Conservation (phyloP, 2,888 invertebrate genomes). For the Frankliniella fusca region DNA sequence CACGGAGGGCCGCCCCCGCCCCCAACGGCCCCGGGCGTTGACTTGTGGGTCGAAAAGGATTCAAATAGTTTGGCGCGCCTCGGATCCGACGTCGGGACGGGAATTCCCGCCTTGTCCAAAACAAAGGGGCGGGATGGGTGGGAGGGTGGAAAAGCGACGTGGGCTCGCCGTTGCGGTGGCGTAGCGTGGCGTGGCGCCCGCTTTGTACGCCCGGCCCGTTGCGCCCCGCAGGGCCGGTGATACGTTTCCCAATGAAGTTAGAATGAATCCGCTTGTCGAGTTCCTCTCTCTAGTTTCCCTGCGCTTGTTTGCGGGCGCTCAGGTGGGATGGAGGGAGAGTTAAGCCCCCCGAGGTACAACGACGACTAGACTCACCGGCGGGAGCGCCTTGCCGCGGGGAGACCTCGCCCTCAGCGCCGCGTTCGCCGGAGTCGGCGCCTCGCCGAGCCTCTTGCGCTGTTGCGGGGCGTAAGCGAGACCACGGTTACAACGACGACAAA, state of each 20-base stretch:
- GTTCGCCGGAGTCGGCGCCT: neutral
- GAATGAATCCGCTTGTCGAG: neutral
- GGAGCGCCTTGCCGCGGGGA: neutral
- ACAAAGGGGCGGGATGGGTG: neutral
- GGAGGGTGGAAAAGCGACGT: neutral
- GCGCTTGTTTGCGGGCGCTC: no score
- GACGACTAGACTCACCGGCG: neutral
- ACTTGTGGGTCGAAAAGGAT: neutral
- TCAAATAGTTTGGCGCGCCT: constrained; percentile 13
- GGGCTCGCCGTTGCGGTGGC: neutral
- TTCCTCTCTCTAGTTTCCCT: neutral
- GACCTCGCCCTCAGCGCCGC: constrained; percentile 12
- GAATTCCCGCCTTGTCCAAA: neutral
- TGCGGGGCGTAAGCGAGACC: no score
- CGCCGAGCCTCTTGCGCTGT: constrained; percentile 1
- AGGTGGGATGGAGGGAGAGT: no score
- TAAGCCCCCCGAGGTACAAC: no score
- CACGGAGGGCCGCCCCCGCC: neutral
- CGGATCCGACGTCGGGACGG: constrained; percentile 3
- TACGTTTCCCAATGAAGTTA: constrained; percentile 3
- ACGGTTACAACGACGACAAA: no score
- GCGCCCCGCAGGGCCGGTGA: neutral
- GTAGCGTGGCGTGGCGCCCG: neutral
- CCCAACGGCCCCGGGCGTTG: neutral
- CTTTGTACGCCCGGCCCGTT: neutral